Evolutionary conservation across 2,888 invertebrate genomes (phyloP).

Genomic region (Alloscopus bannaensis): DNA sequence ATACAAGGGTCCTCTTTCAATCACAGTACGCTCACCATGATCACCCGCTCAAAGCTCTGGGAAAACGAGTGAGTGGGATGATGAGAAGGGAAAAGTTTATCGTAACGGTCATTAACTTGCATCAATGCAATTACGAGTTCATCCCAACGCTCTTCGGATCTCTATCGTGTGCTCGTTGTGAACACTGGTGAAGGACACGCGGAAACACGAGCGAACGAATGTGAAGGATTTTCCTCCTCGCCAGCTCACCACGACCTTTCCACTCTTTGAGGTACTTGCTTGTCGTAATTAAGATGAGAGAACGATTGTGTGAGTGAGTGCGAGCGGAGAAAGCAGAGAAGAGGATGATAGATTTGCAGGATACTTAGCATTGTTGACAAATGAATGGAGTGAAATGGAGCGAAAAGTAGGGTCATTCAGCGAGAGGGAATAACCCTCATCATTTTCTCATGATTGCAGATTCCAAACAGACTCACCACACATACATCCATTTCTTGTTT

Average conservation of each 20-base stretch:
- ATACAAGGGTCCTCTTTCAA: conserved; percentile 7
- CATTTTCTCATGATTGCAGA: conserved; percentile 41
- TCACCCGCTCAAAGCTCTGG: conserved; percentile 5
- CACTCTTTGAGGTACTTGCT: background rate
- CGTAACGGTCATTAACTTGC: conserved; percentile 30
- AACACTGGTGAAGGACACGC: background rate
- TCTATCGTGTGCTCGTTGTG: background rate
- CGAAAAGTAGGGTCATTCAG: conserved; percentile 50
- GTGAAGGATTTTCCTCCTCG: background rate
- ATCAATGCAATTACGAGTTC: conserved; percentile 33
- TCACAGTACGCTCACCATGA: conserved; percentile 27
- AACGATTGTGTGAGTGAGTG: conserved; percentile 13
- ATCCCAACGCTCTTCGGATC: background rate
- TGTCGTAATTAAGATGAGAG: conserved; percentile 56
- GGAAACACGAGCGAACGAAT: background rate
- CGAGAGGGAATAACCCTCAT: conserved; percentile 17
- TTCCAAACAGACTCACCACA: conserved; percentile 55
- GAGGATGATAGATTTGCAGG: conserved; percentile 48
- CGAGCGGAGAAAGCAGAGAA: too few relatives aligned
- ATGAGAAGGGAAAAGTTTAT: too few relatives aligned
- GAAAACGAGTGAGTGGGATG: too few relatives aligned
- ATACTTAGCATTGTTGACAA: conserved; percentile 58
- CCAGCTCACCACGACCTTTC: conserved; percentile 6
- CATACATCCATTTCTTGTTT: too few relatives aligned
- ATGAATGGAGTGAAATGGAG: conserved; percentile 59